These are phyloP conservation scores for Callopanchax toddi DNA, from an alignment of 2,113 vertebrate genomes.

Conservation along the genomic window DNA sequence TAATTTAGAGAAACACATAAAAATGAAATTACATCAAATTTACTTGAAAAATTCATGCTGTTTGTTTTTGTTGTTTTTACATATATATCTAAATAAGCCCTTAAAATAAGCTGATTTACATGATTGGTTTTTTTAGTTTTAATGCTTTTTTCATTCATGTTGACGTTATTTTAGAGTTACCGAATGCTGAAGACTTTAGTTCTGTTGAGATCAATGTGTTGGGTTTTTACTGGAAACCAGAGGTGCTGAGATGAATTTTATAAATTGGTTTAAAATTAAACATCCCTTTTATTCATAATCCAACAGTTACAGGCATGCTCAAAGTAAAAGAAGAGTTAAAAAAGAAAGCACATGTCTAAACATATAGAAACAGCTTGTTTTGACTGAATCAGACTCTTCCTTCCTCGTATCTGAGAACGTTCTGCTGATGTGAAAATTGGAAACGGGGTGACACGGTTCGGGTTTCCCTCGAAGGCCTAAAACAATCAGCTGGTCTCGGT, in stretches of 20 bases:
- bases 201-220: constrained; percentile 31
- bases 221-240: no score
- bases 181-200: constrained; percentile 46
- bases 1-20: constrained; percentile 32
- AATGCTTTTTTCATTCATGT: constrained; percentile 25
- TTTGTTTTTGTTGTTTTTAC: no score
- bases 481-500: constrained; percentile 43
- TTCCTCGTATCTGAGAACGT: constrained; percentile 1
- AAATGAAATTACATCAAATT: constrained; percentile 50
- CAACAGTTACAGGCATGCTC: no score
- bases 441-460: constrained; percentile 2
- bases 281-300: no score
- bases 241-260: no score
- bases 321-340: no score
- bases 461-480: constrained; percentile 37
- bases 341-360: no score
- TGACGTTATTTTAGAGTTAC: constrained; percentile 48
- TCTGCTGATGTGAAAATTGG: constrained; percentile 1
- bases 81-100: constrained; percentile 52
- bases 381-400: constrained; percentile 12
- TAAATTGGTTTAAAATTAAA: no score
- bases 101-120: constrained; percentile 67
- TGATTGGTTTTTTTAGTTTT: constrained; percentile 30
- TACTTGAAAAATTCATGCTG: constrained; percentile 53
- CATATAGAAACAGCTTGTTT: neutral